Evolutionary conservation across 2,797 vertebrate species (phyloP).

Genomic region (Calcarius lapponicus): DNA sequence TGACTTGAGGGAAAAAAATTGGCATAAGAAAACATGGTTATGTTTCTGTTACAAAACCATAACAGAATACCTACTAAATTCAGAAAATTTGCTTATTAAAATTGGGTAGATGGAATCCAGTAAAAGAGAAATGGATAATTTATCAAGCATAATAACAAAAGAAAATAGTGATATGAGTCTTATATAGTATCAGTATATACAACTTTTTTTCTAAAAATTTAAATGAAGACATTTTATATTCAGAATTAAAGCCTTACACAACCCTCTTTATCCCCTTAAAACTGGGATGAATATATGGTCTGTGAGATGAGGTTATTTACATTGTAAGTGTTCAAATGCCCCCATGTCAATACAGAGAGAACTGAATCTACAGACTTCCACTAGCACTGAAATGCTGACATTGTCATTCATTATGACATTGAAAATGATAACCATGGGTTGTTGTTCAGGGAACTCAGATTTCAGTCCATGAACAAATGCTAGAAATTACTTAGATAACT

Average conservation of each 20-base stretch:
- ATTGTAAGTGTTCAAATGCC: neutral
- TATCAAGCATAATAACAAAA: neutral
- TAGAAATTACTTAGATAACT: neutral
- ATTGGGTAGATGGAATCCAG: neutral
- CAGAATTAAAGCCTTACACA: neutral
- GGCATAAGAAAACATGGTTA: neutral
- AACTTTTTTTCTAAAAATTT: neutral
- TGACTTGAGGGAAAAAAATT: accelerated
- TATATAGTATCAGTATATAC: neutral
- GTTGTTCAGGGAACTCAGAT: neutral
- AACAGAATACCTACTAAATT: neutral
- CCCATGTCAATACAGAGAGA: neutral
- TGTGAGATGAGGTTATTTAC: neutral
- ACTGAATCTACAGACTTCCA: neutral
- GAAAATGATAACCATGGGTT: neutral
- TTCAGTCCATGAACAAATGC: neutral
- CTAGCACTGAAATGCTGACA: neutral
- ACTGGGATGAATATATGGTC: neutral
- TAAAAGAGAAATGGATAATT: neutral
- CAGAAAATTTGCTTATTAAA: neutral
- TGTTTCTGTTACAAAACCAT: neutral
- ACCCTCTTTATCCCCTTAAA: neutral
- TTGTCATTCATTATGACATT: neutral
- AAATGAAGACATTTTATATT: neutral
- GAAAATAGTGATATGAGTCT: neutral